phyloP scores from a whole-genome alignment of 2,888 invertebrate species.

The Nephrocerus scutellatus region DNA sequence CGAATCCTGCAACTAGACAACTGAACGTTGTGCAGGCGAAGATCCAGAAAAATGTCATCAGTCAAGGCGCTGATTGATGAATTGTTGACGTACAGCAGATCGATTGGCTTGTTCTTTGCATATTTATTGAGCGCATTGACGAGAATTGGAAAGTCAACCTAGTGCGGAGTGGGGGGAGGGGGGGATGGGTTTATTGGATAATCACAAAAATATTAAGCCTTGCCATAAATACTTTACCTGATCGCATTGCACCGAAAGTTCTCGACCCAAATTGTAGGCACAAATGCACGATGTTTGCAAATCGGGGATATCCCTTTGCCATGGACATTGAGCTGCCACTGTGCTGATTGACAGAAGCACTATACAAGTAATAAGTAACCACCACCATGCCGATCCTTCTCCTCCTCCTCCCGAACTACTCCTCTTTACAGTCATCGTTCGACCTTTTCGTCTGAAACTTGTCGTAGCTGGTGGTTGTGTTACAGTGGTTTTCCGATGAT shows the following conservation, averaged over 20 bases:
- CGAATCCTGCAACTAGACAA: conserved; percentile 74
- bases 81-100: conserved; percentile 83
- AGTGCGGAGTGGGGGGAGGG: conserved; percentile 26
- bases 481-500: no score
- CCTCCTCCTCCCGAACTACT: no score
- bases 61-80: conserved; percentile 65
- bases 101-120: conserved; percentile 62
- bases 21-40: conserved; percentile 75
- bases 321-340: conserved; percentile 80
- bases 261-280: conserved; percentile 76
- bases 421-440: no score
- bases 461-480: no score
- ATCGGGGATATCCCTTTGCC: conserved; percentile 67
- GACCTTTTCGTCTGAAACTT: no score
- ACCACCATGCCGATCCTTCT: no score
- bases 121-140: conserved; percentile 65
- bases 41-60: conserved; percentile 60
- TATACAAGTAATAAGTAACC: no score
- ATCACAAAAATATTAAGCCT: neutral
- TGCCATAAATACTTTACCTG: conserved; percentile 50
- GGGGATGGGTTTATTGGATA: conserved; percentile 12
- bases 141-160: conserved; percentile 72
- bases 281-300: conserved; percentile 81
- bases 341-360: no score
- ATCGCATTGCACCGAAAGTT: conserved; percentile 84